Percentiles rank a stretch among this genome's conserved stretches.
These are phyloP conservation scores for Lophochroa leadbeateri DNA, from an alignment of 2,113 vertebrate species.

Conservation along the genomic window DNA sequence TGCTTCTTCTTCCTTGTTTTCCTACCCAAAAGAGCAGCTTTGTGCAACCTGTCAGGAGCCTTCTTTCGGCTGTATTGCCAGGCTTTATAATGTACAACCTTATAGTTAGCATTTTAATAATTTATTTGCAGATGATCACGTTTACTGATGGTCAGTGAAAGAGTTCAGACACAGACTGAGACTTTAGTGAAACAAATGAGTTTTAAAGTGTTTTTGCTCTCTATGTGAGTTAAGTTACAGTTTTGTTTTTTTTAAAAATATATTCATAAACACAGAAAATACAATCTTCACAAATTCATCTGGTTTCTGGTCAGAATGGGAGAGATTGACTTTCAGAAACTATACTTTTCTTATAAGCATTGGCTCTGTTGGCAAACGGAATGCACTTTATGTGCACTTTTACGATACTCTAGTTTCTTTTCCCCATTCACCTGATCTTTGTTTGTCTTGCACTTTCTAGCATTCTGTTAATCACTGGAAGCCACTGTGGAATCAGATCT, in stretches of 20 bases:
- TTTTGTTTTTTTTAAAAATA: neutral
- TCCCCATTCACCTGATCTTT: constrained; percentile 59
- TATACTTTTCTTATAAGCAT: constrained; percentile 19
- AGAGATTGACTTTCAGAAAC: constrained; percentile 17
- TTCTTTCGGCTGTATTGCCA: too few species aligned
- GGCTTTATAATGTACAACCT: constrained; percentile 55
- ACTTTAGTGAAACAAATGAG: neutral
- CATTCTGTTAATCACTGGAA: constrained; percentile 58
- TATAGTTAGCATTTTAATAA: constrained; percentile 61
- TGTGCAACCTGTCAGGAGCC: too few species aligned
- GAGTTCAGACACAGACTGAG: neutral
- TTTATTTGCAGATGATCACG: constrained; percentile 57
- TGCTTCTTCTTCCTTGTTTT: too few species aligned
- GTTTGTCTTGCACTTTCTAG: constrained; percentile 58
- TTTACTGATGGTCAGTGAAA: constrained; percentile 30
- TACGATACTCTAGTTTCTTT: constrained; percentile 40
- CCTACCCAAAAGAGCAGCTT: too few species aligned
- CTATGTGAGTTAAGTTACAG: neutral
- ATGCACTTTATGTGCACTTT: constrained; percentile 34
- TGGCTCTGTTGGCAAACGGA: neutral
- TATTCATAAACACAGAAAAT: neutral
- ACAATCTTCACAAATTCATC: neutral
- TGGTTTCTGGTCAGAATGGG: constrained; percentile 17
- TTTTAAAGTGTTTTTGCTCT: neutral
- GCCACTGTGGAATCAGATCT: constrained; percentile 47